Evolutionary conservation across 2,888 invertebrate genomes (phyloP).

Genomic region (Anoplius nigerrimus): DNA sequence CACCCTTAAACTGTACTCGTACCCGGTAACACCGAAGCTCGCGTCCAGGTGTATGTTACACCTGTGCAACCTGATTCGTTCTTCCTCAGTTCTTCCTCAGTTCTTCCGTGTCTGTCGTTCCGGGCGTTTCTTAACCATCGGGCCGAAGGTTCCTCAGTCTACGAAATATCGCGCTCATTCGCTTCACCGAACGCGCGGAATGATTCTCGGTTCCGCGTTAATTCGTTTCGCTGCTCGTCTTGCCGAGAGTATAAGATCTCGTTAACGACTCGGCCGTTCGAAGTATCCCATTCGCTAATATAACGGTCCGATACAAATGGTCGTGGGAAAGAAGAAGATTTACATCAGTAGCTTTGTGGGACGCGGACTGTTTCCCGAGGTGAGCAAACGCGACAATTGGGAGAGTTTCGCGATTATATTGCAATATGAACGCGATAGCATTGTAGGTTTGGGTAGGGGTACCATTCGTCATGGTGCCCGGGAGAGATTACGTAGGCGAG

Average conservation of each 20-base stretch:
- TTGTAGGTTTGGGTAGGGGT: too few species aligned
- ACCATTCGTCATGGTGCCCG: too few species aligned
- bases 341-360: slow-evolving; percentile 54
- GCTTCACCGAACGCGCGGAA: background rate
- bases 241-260: too few species aligned
- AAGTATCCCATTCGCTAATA: too few species aligned
- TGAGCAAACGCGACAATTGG: background rate
- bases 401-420: too few species aligned
- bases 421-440: too few species aligned
- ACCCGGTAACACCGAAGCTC: background rate
- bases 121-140: slow-evolving; percentile 7
- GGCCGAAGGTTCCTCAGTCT: background rate
- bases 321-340: slow-evolving; percentile 47
- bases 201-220: background rate
- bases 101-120: slow-evolving; percentile 42
- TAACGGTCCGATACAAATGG: slow-evolving; percentile 2
- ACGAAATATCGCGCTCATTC: slow-evolving; percentile 2
- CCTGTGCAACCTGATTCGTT: slow-evolving; percentile 53
- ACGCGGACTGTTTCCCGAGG: slow-evolving; percentile 34
- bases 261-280: too few species aligned
- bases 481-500: too few species aligned
- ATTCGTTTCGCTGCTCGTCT: background rate
- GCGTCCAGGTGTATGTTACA: slow-evolving; percentile 56
- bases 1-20: slow-evolving; percentile 8
- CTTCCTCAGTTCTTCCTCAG: slow-evolving; percentile 45